Evolutionary conservation across 1,140 invertebrate genomes (phyloP).

Genomic region (Drosophila lini): DNA sequence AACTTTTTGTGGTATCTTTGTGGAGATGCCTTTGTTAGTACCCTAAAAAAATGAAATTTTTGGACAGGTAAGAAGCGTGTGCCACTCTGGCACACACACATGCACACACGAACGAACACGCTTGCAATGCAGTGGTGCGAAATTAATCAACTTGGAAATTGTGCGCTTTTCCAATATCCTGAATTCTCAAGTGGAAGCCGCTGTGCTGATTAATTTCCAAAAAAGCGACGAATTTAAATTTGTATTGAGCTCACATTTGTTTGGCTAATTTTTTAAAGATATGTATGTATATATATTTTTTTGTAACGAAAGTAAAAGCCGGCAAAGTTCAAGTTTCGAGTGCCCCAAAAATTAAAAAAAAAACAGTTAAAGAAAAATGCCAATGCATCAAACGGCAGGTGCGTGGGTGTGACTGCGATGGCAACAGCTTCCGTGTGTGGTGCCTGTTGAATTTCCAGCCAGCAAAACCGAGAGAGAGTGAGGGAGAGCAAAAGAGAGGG

Average conservation of each 20-base stretch:
- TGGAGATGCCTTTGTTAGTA: constrained; percentile 32
- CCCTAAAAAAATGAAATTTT: constrained; percentile 19
- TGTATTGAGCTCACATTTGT: constrained; percentile 13
- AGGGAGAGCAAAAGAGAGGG: constrained; percentile 14
- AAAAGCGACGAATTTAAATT: not conserved
- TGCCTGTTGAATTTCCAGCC: constrained; percentile 67
- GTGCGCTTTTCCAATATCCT: constrained; percentile 70
- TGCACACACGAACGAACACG: constrained; percentile 19
- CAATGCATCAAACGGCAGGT: constrained; percentile 13
- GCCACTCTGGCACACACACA: constrained; percentile 11
- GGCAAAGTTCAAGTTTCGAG: constrained; percentile 21
- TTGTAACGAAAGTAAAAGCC: constrained; percentile 54
- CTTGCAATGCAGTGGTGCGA: constrained; percentile 52
- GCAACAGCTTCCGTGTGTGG: constrained; percentile 34
- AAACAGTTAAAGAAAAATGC: constrained; percentile 18
- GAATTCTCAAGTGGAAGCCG: constrained; percentile 43
- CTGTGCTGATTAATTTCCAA: constrained; percentile 26
- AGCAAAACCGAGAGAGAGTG: constrained; percentile 3
- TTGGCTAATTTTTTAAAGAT: constrained; percentile 9
- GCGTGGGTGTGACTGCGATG: constrained; percentile 11
- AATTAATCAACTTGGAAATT: constrained; percentile 65
- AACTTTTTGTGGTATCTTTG: constrained; percentile 51
- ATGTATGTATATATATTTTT: not conserved
- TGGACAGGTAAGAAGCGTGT: constrained; percentile 56
- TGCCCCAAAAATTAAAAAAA: not conserved